A percentile compares a stretch with the other conserved stretches of the same genome.
phyloP scores from a whole-genome alignment of 2,888 invertebrate genomes.

The Poecilobothrus nobilitatus region DNA sequence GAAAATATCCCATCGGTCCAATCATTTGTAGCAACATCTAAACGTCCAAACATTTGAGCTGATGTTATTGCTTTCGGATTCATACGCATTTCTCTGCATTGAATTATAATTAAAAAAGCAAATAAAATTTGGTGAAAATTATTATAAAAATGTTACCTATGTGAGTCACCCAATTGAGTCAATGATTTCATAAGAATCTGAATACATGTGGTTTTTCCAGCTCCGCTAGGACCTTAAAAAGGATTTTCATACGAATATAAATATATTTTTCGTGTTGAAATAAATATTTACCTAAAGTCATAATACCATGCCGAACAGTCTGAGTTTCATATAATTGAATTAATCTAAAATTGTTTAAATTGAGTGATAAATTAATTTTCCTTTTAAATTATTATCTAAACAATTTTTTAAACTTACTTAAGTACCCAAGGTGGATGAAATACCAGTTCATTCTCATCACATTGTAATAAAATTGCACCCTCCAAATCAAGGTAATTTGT shows the following conservation, averaged over 20 bases:
- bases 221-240: slow-evolving; percentile 67
- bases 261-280: neutral
- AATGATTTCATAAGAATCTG: slow-evolving; percentile 84
- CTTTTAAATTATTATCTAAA: too few relatives aligned
- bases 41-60: slow-evolving; percentile 92
- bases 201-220: slow-evolving; percentile 86
- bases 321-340: slow-evolving; percentile 96
- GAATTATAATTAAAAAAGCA: neutral
- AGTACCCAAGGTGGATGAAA: slow-evolving; percentile 93
- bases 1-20: slow-evolving; percentile 99
- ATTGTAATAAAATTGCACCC: slow-evolving; percentile 75
- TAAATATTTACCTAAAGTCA: slow-evolving; percentile 61
- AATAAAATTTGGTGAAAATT: neutral
- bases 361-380: neutral
- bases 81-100: slow-evolving; percentile 79
- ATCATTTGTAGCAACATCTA: slow-evolving; percentile 95
- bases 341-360: slow-evolving; percentile 38
- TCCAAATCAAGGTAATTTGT: slow-evolving; percentile 84
- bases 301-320: slow-evolving; percentile 88
- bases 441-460: slow-evolving; percentile 69
- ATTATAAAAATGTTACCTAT: slow-evolving; percentile 51
- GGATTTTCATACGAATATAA: neutral
- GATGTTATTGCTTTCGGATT: slow-evolving; percentile 97
- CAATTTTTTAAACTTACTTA: slow-evolving; percentile 46
- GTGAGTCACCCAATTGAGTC: slow-evolving; percentile 72